A percentile compares a stretch with the other conserved stretches of the same genome.
Evolutionary conservation across 2,797 vertebrate species (phyloP).

Genomic region (Falco novaeseelandiae): DNA sequence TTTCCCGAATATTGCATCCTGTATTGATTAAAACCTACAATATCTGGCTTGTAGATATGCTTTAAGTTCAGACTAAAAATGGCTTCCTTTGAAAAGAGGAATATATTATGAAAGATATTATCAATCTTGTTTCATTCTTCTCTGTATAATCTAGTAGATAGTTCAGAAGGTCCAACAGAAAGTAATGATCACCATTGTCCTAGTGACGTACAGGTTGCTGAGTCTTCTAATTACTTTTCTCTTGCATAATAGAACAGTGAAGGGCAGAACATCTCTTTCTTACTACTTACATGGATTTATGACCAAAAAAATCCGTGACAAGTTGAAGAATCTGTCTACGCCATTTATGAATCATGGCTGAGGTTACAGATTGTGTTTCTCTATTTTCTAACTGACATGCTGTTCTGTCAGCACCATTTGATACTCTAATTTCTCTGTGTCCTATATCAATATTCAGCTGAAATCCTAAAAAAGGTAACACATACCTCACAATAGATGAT

Average conservation of each 20-base stretch:
- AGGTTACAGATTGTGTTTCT: neutral
- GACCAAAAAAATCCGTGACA: neutral
- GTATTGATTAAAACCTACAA: neutral
- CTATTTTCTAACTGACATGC: neutral
- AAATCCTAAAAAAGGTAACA: neutral
- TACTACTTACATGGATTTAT: neutral
- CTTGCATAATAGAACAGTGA: neutral
- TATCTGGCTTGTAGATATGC: neutral
- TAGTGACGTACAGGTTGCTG: accelerated
- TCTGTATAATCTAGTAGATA: neutral
- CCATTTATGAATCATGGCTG: neutral
- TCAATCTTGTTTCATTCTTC: neutral
- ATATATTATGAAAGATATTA: neutral
- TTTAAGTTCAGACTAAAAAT: neutral
- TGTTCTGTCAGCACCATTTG: neutral
- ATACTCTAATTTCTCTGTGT: neutral
- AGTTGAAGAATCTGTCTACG: neutral
- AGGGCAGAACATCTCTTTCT: neutral
- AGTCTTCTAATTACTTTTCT: neutral
- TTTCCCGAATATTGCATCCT: neutral
- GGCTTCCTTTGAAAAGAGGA: neutral
- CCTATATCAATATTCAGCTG: neutral
- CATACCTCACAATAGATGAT: neutral
- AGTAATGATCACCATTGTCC: neutral
- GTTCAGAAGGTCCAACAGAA: neutral